phyloP scores from a whole-genome alignment of 2,113 vertebrate species.

The Apodemus speciosus region DNA sequence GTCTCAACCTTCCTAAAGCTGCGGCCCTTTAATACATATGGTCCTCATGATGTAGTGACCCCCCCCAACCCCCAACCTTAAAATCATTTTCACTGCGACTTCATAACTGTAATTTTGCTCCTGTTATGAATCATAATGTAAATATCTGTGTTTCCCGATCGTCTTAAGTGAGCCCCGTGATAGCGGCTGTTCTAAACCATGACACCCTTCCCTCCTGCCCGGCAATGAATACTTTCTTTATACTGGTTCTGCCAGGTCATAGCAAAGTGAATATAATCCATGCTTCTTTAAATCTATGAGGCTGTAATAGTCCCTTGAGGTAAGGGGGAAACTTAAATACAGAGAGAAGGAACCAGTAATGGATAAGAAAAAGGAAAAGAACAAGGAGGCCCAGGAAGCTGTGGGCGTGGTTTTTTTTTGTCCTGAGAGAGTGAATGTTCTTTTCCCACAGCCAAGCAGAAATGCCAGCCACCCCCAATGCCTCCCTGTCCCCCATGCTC shows the following conservation, averaged over 20 bases:
- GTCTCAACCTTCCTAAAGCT: not conserved
- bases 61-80: not conserved
- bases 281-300: not conserved
- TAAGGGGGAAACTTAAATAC: fast-evolving
- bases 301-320: not conserved
- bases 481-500: not conserved
- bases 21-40: not conserved
- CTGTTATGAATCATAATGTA: not conserved
- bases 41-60: not conserved
- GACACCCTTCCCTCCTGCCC: not conserved
- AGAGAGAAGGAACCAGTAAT: not conserved
- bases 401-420: not conserved
- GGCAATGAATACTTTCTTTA: not conserved
- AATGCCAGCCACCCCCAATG: not conserved
- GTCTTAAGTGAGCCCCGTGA: not conserved
- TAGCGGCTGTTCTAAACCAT: not conserved
- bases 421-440: not conserved
- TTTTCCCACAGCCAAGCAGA: not conserved
- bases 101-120: not conserved
- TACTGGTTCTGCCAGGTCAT: not conserved
- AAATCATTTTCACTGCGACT: not conserved
- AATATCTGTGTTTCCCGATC: not conserved
- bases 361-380: not conserved
- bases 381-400: not conserved
- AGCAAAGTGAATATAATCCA: not conserved